These are phyloP conservation scores for Cyanoderma ruficeps DNA, from an alignment of 2,113 vertebrate genomes.

Conservation along the genomic window DNA sequence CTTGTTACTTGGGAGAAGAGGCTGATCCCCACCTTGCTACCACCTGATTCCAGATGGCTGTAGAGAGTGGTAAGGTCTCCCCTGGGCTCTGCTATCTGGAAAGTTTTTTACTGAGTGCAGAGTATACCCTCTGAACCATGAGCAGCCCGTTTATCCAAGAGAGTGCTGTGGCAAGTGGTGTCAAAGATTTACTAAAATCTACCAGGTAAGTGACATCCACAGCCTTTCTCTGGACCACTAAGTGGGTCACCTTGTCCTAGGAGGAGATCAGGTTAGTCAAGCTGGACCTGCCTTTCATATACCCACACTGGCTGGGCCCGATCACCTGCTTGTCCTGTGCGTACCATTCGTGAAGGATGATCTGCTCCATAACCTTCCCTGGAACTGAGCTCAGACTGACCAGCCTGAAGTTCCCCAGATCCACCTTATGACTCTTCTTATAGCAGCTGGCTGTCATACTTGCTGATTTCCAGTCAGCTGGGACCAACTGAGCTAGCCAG, in stretches of 20 bases:
- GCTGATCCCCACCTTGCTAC: not conserved
- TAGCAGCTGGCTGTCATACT: not conserved
- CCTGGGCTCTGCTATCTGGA: not conserved
- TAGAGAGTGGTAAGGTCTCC: not conserved
- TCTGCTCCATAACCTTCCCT: not conserved
- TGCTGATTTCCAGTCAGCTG: not conserved
- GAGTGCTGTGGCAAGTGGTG: not conserved
- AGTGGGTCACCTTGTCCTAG: not conserved
- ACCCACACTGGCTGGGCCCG: not conserved
- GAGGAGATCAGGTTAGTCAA: not conserved
- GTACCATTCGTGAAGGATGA: not conserved
- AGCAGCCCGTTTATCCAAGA: not conserved
- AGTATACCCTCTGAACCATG: not conserved
- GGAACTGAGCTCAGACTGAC: not conserved
- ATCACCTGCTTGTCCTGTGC: not conserved
- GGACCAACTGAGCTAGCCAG: not conserved
- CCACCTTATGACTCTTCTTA: not conserved
- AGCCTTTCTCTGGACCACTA: not conserved
- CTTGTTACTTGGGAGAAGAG: not conserved
- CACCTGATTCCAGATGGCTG: not conserved
- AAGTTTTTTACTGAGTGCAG: not conserved
- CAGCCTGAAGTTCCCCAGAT: not conserved
- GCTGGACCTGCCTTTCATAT: not conserved
- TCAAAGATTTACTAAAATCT: not conserved
- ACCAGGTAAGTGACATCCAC: not conserved